These are phyloP conservation scores for Hippocampus guttulatus DNA, from an alignment of 2,113 vertebrate species.

Conservation along the genomic window DNA sequence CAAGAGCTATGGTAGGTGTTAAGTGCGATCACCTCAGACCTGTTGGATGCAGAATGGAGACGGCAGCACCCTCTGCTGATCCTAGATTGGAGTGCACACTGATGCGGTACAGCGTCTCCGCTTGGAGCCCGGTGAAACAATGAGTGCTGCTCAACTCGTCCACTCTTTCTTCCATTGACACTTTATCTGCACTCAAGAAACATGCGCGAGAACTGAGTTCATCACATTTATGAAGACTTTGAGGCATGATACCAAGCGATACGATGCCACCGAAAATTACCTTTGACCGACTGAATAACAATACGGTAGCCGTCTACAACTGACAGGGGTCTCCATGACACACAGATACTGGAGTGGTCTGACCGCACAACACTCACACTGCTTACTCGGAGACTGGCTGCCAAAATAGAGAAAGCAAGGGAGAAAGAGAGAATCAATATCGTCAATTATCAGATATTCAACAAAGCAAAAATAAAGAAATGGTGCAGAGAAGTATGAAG, in stretches of 20 bases:
- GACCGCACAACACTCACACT: slow-evolving; percentile 71
- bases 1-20: neutral
- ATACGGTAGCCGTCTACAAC: slow-evolving; percentile 66
- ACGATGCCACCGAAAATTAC: slow-evolving; percentile 19
- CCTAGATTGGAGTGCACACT: slow-evolving; percentile 69
- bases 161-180: slow-evolving; percentile 54
- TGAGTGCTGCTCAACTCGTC: slow-evolving; percentile 64
- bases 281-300: slow-evolving; percentile 67
- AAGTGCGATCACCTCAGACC: slow-evolving; percentile 42
- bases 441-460: neutral
- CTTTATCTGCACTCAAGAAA: slow-evolving; percentile 55
- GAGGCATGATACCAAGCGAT: neutral
- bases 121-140: slow-evolving; percentile 69
- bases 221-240: neutral
- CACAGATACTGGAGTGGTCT: slow-evolving; percentile 73
- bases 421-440: neutral
- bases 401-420: neutral
- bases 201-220: neutral
- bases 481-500: neutral
- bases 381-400: slow-evolving; percentile 73
- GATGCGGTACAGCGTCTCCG: slow-evolving; percentile 72
- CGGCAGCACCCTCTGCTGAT: slow-evolving; percentile 69
- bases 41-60: slow-evolving; percentile 78
- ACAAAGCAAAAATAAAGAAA: neutral
- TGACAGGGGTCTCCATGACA: slow-evolving; percentile 70